Evolutionary conservation across 2,113 vertebrate genomes (phyloP), one percentile per base, ranked within the genome.

Genomic region (Alexandromys fortis): DNA sequence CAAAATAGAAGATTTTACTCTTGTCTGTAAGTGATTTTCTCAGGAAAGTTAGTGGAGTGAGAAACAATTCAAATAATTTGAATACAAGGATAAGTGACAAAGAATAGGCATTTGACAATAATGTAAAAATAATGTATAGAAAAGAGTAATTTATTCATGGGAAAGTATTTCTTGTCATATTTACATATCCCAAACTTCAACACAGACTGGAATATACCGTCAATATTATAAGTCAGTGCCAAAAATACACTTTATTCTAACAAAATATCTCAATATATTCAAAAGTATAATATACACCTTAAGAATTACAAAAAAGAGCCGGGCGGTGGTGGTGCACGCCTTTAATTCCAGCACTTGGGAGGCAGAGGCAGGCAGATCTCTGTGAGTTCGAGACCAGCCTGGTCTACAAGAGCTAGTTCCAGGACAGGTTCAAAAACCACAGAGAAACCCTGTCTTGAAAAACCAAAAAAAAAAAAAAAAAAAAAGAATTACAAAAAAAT

Each of bases 31-130:
- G 4, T 55, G 5, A 81, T 33, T 45, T 76, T 83, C 65, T 24
- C 35, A 4, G 28, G 30, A 42, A 86, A 35, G 17, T 88, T 92
- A 82, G 52, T 86, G 61, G 7, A 26, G 7, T 68, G 10, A 82
- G 55, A 55, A 35, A 73, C 17, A 85, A 93, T 92, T 79, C 82
- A 49, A 93, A 21, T 86, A 78, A 90, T 47, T 75, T 83, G 35
- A 82, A 89, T 9, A 91, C 38, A 3, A 78, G 19, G 13, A 63
- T 68, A 24, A 91, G 78, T 61, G 55, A 38, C 7, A 85, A 96
- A 70, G 14, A 76, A 85, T 38, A 14, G 22, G 1, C 21, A 89
- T 85, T 55, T 77, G 33, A 93, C 88, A 13, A 65, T 91, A 21
- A 38, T 81, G 1, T 11, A 58, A 78, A 95, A 61, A 35, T 26